A percentile compares a stretch with the other conserved stretches of the same genome.
Evolutionary conservation across 2,888 invertebrate species (phyloP).

Genomic region (Aphrophora alni): DNA sequence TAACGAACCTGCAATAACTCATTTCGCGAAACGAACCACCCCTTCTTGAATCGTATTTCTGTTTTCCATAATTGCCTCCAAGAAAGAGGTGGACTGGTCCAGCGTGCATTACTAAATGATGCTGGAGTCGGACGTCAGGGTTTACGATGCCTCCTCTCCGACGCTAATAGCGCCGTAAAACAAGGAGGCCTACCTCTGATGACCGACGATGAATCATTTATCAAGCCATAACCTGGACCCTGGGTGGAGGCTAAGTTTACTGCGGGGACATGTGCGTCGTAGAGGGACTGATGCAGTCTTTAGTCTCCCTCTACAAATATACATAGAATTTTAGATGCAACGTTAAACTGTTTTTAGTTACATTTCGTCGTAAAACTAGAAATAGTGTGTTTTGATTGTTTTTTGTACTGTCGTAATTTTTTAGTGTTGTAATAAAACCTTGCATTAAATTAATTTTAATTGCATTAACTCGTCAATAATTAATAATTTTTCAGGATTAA

Average conservation of each 20-base stretch:
- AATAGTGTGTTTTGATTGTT: no score
- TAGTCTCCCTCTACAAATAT: neutral
- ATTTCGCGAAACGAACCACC: no score
- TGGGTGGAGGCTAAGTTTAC: neutral
- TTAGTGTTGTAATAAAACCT: no score
- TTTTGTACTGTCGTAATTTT: no score
- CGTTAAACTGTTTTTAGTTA: no score
- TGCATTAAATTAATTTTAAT: no score
- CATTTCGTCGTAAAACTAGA: no score
- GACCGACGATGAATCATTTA: neutral
- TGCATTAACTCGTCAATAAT: no score
- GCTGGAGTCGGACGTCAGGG: no score
- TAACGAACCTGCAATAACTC: no score
- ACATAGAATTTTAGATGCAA: neutral
- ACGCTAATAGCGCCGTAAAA: conserved; percentile 4
- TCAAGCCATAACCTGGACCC: neutral
- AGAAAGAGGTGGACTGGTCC: neutral
- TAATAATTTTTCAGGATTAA: no score
- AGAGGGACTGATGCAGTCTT: no score
- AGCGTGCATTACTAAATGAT: conserved; percentile 2
- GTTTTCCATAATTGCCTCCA: neutral
- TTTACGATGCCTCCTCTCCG: neutral
- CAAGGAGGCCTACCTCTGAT: conserved; percentile 2
- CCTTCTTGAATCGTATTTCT: neutral
- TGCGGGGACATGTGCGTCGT: neutral